Evolutionary conservation across 2,797 vertebrate genomes (phyloP).

Genomic region (Semaprochilodus insignis): DNA sequence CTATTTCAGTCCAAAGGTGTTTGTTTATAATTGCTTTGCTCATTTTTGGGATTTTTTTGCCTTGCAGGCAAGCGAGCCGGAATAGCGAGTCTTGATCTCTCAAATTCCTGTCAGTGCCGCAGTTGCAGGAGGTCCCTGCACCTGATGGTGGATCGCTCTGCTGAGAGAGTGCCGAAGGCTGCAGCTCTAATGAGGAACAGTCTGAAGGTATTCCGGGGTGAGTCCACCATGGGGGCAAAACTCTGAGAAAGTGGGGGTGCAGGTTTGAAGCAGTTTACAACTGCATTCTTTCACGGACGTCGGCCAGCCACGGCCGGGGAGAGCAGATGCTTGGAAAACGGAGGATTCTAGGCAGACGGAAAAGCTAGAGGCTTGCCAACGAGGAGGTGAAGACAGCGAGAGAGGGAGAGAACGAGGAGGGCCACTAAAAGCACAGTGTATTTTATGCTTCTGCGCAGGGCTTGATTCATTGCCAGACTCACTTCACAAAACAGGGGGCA

Average conservation of each 20-base stretch:
- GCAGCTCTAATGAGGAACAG: conserved; percentile 60
- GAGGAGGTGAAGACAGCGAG: conserved; percentile 60
- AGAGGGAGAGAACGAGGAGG: conserved; percentile 54
- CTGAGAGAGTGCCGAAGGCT: conserved; percentile 43
- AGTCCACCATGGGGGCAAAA: conserved; percentile 43
- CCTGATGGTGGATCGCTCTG: conserved; percentile 55
- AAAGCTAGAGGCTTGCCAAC: conserved; percentile 37
- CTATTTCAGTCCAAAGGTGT: conserved; percentile 55
- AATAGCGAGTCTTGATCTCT: conserved; percentile 36
- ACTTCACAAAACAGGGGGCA: conserved; percentile 37
- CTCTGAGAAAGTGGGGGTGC: conserved; percentile 36
- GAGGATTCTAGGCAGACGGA: conserved; percentile 28
- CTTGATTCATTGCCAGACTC: conserved; percentile 45
- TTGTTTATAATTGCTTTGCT: conserved; percentile 58
- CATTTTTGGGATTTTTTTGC: conserved; percentile 21
- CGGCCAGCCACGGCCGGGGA: conserved; percentile 49
- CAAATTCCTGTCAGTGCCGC: conserved; percentile 37
- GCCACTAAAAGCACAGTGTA: conserved; percentile 40
- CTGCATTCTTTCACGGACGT: conserved; percentile 58
- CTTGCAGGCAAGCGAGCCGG: conserved; percentile 24
- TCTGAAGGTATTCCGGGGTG: conserved; percentile 57
- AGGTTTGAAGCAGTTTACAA: conserved; percentile 54
- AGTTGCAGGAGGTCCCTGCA: conserved; percentile 49
- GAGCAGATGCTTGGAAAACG: conserved; percentile 55
- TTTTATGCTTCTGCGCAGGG: conserved; percentile 32